phyloP scores from a whole-genome alignment of 2,888 invertebrate genomes.

The Monochamus alternatus region DNA sequence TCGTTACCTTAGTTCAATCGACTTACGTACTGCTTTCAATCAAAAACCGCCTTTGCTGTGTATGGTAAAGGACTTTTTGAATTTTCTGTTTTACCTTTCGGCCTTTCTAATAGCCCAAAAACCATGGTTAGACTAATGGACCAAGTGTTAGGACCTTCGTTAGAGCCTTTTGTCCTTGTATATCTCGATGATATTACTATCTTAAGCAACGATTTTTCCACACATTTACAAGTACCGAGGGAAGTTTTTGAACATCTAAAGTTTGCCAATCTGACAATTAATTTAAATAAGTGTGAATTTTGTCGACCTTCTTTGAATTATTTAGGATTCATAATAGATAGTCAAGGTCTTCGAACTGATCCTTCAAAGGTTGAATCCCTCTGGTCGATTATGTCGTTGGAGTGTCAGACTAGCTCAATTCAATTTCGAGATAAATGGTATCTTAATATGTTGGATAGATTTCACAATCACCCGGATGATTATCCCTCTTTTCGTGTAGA shows the following conservation, averaged over 20 bases:
- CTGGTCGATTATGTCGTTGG: not conserved
- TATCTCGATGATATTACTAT: conserved; percentile 47
- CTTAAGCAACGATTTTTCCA: not conserved
- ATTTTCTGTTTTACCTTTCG: conserved; percentile 43
- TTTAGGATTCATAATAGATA: no score
- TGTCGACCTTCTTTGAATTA: no score
- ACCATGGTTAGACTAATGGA: conserved; percentile 49
- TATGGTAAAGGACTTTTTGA: conserved; percentile 44
- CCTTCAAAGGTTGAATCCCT: not conserved
- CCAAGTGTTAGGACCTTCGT: conserved; percentile 48
- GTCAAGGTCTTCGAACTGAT: not conserved
- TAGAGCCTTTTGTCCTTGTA: conserved; percentile 43
- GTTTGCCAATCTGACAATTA: no score
- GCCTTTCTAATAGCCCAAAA: conserved; percentile 45
- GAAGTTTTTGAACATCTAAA: no score
- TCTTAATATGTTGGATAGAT: not conserved
- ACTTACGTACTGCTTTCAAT: conserved; percentile 58
- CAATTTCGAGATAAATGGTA: conserved; percentile 2
- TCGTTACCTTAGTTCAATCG: conserved; percentile 60
- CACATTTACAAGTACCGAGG: no score
- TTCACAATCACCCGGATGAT: not conserved
- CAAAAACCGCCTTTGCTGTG: conserved; percentile 53
- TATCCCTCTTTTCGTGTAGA: not conserved
- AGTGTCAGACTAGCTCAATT: not conserved
- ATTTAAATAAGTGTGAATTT: no score